Percentiles rank a stretch among this genome's conserved stretches.
Evolutionary conservation across 1,140 invertebrate species (phyloP).

Genomic region (Drosophila pruinosa): DNA sequence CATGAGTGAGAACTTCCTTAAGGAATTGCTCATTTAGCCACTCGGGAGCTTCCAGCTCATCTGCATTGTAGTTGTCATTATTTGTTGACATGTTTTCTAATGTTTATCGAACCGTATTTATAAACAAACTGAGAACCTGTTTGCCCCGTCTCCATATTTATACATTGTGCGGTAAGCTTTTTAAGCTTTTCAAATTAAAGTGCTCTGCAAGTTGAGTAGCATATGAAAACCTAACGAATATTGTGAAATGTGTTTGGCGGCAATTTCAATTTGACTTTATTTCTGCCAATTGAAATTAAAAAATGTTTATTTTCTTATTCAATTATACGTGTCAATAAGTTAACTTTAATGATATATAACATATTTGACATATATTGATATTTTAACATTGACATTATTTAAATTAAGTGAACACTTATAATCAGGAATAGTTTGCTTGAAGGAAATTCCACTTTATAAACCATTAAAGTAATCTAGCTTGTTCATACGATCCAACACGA

Average conservation of each 20-base stretch:
- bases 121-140: constrained; percentile 3
- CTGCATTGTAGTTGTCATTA: constrained; percentile 50
- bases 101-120: background rate
- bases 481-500: constrained; percentile 1
- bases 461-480: constrained; percentile 4
- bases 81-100: constrained; percentile 29
- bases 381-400: background rate
- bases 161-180: too few species aligned
- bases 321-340: too few species aligned
- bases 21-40: constrained; percentile 61
- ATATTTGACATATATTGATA: too few species aligned
- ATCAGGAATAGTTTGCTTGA: too few species aligned
- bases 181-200: background rate
- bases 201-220: background rate
- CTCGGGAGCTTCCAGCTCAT: constrained; percentile 56
- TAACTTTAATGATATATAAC: too few species aligned
- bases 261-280: too few species aligned
- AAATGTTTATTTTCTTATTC: too few species aligned
- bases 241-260: background rate
- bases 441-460: background rate
- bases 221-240: background rate
- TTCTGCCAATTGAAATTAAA: too few species aligned
- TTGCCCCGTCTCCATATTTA: background rate
- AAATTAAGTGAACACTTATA: too few species aligned
- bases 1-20: constrained; percentile 26